Evolutionary conservation across 2,888 invertebrate genomes (phyloP).

Genomic region (Drosophila mettleri): DNA sequence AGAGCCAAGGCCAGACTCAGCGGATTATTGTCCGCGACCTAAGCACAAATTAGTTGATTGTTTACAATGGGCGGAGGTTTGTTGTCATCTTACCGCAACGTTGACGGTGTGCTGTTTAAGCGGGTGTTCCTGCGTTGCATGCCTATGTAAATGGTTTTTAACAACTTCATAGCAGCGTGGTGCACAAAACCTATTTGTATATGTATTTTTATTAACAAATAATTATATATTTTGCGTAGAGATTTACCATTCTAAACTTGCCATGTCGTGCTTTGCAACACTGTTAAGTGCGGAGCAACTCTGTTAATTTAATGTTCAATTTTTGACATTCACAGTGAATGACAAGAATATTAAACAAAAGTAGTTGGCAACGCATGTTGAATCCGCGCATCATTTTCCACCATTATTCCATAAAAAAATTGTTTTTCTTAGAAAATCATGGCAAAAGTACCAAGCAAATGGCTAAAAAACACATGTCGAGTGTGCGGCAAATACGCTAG

Average conservation of each 20-base stretch:
- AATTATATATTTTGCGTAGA: slow-evolving; percentile 43
- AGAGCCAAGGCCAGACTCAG: slow-evolving; percentile 82
- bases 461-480: slow-evolving; percentile 67
- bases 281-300: slow-evolving; percentile 13
- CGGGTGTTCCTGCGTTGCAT: slow-evolving; percentile 86
- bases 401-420: slow-evolving; percentile 31
- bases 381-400: slow-evolving; percentile 51
- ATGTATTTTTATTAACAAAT: slow-evolving; percentile 27
- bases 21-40: slow-evolving; percentile 86
- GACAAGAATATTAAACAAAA: slow-evolving; percentile 28
- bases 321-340: slow-evolving; percentile 38
- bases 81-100: slow-evolving; percentile 60
- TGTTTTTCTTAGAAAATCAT: slow-evolving; percentile 43
- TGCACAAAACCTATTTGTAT: slow-evolving; percentile 76
- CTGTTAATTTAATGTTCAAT: slow-evolving; percentile 11
- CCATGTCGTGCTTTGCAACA: slow-evolving; percentile 46
- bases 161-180: slow-evolving; percentile 75
- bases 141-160: slow-evolving; percentile 73
- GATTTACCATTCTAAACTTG: slow-evolving; percentile 67
- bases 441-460: slow-evolving; percentile 59
- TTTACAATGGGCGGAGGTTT: slow-evolving; percentile 11
- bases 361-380: slow-evolving; percentile 51
- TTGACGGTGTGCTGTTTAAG: slow-evolving; percentile 86
- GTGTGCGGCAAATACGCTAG: slow-evolving; percentile 72
- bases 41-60: slow-evolving; percentile 1